These are phyloP conservation scores for Eupsilia transversa DNA, from an alignment of 2,888 invertebrate species.

Conservation along the genomic window DNA sequence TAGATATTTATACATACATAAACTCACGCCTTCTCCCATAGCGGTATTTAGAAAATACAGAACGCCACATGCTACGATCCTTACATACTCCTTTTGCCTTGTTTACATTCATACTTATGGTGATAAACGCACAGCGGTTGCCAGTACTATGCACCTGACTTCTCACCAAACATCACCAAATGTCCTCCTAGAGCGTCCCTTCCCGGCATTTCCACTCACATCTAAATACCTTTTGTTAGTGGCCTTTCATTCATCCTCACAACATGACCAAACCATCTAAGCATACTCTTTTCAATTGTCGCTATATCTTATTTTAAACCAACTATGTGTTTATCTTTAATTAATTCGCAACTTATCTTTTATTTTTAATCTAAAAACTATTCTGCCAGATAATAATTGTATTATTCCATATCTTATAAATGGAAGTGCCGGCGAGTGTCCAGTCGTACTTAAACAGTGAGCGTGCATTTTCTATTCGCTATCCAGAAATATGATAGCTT, in stretches of 20 bases:
- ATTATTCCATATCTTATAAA: background rate
- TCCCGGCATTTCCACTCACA: too few relatives aligned
- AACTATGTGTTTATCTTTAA: background rate
- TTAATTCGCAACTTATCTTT: background rate
- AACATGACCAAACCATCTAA: background rate
- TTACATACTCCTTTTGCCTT: background rate
- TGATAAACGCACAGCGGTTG: background rate
- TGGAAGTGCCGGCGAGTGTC: background rate
- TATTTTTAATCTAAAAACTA: background rate
- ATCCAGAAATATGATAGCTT: slow-evolving; percentile 48
- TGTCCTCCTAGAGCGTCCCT: too few relatives aligned
- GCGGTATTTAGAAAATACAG: background rate
- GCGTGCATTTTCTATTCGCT: slow-evolving; percentile 46
- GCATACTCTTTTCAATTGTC: background rate
- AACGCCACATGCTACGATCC: background rate
- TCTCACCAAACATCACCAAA: background rate
- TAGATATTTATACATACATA: background rate
- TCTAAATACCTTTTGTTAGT: too few relatives aligned
- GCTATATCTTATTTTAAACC: background rate
- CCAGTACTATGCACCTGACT: background rate
- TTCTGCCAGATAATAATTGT: background rate
- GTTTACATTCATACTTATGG: too few relatives aligned
- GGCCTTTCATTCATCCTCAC: background rate
- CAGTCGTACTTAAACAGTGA: slow-evolving; percentile 46
- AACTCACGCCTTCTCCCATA: background rate